These are phyloP conservation scores for Subacronicta megacephala DNA, from an alignment of 2,888 invertebrate species.

Conservation along the genomic window DNA sequence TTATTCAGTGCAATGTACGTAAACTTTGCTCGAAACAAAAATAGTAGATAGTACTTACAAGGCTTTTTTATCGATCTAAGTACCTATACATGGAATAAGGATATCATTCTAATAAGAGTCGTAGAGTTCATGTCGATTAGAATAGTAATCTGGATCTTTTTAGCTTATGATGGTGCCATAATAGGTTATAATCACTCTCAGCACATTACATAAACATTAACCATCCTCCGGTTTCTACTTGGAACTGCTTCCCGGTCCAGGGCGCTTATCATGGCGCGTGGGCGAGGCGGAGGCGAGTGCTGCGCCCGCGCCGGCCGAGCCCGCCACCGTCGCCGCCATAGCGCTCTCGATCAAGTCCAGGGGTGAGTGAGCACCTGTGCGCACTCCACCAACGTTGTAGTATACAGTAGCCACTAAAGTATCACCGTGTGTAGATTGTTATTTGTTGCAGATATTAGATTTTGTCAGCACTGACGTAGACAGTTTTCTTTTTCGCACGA, in stretches of 20 bases:
- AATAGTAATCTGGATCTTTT: no score
- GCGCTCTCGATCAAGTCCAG: slow-evolving; percentile 83
- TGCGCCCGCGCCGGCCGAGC: slow-evolving; percentile 61
- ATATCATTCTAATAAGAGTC: no score
- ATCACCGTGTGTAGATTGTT: slow-evolving; percentile 8
- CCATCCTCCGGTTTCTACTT: background rate
- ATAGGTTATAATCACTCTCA: no score
- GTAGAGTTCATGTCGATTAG: no score
- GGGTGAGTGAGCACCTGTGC: slow-evolving; percentile 73
- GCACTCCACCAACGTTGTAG: slow-evolving; percentile 21
- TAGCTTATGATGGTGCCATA: no score
- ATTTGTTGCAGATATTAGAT: background rate
- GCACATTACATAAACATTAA: background rate
- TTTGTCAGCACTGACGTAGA: slow-evolving; percentile 8
- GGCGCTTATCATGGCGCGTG: slow-evolving; percentile 50
- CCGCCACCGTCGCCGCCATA: slow-evolving; percentile 77
- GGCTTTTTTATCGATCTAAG: no score
- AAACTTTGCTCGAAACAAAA: background rate
- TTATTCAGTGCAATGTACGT: slow-evolving; percentile 7
- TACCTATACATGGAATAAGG: no score
- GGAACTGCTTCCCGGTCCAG: slow-evolving; percentile 18
- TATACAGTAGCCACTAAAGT: slow-evolving; percentile 12
- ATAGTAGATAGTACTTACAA: background rate
- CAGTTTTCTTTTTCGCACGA: background rate
- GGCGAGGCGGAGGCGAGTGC: slow-evolving; percentile 45